These are phyloP conservation scores for Oreonectes daqikongensis DNA, from an alignment of 2,797 vertebrate species.

Conservation along the genomic window DNA sequence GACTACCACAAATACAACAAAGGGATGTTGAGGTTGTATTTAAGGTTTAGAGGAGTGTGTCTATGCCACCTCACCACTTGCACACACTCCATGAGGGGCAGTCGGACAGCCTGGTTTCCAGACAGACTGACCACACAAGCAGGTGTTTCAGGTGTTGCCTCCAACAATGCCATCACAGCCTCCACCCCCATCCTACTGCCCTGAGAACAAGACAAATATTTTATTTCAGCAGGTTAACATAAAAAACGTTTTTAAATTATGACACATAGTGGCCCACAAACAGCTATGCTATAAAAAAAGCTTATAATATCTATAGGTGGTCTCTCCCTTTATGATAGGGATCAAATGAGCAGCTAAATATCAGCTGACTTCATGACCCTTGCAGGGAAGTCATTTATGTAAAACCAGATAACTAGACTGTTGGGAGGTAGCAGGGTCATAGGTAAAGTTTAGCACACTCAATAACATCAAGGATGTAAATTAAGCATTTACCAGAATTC, in stretches of 20 bases:
- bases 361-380: not conserved
- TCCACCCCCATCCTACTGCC: slow-evolving; percentile 96
- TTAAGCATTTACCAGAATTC: slow-evolving; percentile 82
- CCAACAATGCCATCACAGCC: slow-evolving; percentile 93
- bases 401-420: not conserved
- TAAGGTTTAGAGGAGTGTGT: not conserved
- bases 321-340: not conserved
- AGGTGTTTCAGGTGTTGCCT: slow-evolving; percentile 89
- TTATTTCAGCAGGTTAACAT: not conserved
- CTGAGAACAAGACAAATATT: slow-evolving; percentile 65
- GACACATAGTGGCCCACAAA: too few species aligned
- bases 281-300: not conserved
- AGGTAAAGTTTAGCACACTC: not conserved
- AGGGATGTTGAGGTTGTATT: not conserved
- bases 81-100: slow-evolving; percentile 96
- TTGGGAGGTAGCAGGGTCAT: not conserved
- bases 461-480: not conserved
- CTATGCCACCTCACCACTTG: slow-evolving; percentile 83
- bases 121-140: slow-evolving; percentile 94
- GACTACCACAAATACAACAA: not conserved
- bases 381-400: not conserved
- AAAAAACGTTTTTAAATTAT: not conserved
- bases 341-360: not conserved
- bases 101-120: slow-evolving; percentile 90
- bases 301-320: not conserved